Evolutionary conservation across 92 coral and sea anemone genomes (phyloP), one percentile per base, ranked within the genome.

Genomic region (Zoanthus sansibaricus): DNA sequence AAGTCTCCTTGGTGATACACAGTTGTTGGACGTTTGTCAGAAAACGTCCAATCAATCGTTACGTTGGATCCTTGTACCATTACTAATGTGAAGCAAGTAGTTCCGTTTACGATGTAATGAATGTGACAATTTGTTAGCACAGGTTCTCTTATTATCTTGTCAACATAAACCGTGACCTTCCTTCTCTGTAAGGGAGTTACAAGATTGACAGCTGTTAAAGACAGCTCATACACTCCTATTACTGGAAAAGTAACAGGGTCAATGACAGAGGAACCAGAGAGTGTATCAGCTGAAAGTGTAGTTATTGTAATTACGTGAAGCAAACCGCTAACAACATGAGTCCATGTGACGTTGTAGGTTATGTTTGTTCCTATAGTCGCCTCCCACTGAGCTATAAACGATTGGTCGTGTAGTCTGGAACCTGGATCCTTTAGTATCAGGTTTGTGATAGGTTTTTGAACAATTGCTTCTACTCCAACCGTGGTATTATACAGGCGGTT

Each of bases 401-500:
- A 71, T 45, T 76, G 77, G 32, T 91, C 92, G 61, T 84, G 86
- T 8, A 88, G 90, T 42, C 94, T 72, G 61, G 93, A 86, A 4
- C 79, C 75, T 5, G 93, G 89, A 16, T 91, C 79, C 7, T 71
- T 89, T 17, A 93, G 86, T 0, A 10, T 25, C 31, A 93, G 71
- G 9, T 83, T 79, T 17, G 32, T 7, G 66, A 95, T 92, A 1
- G 99, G 97, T 64, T 71, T 73, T 71, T 96, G 98, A 1, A 95
- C 98, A 76, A 95, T 93, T 25, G 96, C 94, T 61, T 74, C 59
- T 9, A 91, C 59, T n/a, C 71, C 64, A 10, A 78, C 55, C n/a
- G 77, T 88, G 10, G 95, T 92, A 69, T 91, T 87, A 91, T 96
- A 93, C 30, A 96, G 78, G 1, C 99, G 96, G 75, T 96, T 96